These are phyloP conservation scores for Sphenodon punctatus DNA, from an alignment of 2,797 vertebrate genomes.

Conservation along the genomic window DNA sequence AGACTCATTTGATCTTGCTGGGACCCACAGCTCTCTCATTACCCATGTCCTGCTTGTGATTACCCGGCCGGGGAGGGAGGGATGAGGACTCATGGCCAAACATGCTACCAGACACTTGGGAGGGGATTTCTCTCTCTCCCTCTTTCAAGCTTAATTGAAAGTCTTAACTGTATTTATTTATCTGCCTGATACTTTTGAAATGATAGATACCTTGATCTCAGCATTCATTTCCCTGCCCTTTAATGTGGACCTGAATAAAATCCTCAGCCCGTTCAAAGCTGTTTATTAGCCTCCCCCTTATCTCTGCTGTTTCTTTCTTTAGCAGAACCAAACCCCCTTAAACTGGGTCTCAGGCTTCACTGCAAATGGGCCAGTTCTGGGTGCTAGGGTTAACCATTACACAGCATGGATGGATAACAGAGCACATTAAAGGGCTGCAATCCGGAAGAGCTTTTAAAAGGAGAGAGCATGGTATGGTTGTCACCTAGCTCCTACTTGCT, in stretches of 20 bases:
- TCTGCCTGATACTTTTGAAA: constrained; percentile 18
- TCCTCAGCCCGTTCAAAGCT: constrained; percentile 42
- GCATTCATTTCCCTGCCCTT: constrained; percentile 34
- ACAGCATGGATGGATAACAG: too few species aligned
- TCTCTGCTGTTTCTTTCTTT: background rate
- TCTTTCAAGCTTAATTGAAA: constrained; percentile 31
- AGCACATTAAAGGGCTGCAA: too few species aligned
- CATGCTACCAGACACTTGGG: background rate
- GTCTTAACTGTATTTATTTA: constrained; percentile 49
- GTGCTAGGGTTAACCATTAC: too few species aligned
- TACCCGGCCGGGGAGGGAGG: background rate
- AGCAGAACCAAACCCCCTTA: too few species aligned
- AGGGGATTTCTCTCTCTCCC: background rate
- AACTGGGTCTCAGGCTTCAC: too few species aligned
- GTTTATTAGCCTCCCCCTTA: background rate
- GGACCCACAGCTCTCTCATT: constrained; percentile 7
- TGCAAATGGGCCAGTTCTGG: too few species aligned
- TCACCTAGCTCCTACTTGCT: too few species aligned
- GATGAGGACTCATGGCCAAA: background rate
- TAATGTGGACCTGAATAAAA: constrained; percentile 41
- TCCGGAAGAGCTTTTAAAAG: too few species aligned
- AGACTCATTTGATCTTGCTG: constrained; percentile 13
- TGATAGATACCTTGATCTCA: constrained; percentile 32
- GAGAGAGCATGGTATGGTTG: too few species aligned
- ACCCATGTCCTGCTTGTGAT: constrained; percentile 1